Base-by-base conservation (phyloP, 2,797 vertebrate species). In the Anomalospiza imberbis region DNA sequence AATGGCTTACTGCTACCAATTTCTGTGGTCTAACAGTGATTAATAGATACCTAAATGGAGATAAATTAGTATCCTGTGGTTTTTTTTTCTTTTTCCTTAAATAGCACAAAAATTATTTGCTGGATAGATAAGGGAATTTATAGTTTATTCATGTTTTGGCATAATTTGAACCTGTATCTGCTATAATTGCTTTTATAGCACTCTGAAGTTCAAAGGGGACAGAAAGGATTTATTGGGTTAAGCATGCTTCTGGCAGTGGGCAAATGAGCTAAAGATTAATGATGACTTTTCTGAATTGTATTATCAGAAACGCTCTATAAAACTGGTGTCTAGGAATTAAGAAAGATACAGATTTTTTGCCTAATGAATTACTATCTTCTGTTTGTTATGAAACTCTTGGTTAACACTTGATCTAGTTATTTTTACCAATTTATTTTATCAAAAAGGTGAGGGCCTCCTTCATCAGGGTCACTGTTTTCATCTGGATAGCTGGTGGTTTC, bases 401-500 rank as follows among this genome's bases (percentile, higher is more conserved):
- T 73, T 94, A 78, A 62, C 79, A 58, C 4, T 7, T 78, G 58
- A 93, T 40, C 66, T 63, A 61, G 53, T 82, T 89, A 63, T 32
- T 87, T 94, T 79, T 91, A 67, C 55, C 88, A 85, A n/a, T 32
- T 90, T 62, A 62, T 29, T 62, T 67, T 79, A 79, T 76, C 73
- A 76, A 81, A 96, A 75, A 51, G 70, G 67, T 86, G 67, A 92
- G 54, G 58, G 45, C 50, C 36, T 83, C 32, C 62, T 72, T 91
- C 53, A 76, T 45, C 12, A 31, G 44, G 34, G 42, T 90, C 48
- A 57, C 36, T 77, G 34, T 85, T 88, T 86, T 86, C 57, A 48
- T 70, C 38, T 88, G 70, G 18, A 50, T 61, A 79, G 66, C 36
- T 90, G 89, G 80, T 96, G 88, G 76, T 86, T 96, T 93, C 74